Evolutionary conservation across 2,113 vertebrate genomes (phyloP).

Genomic region (Argyrosomus japonicus): DNA sequence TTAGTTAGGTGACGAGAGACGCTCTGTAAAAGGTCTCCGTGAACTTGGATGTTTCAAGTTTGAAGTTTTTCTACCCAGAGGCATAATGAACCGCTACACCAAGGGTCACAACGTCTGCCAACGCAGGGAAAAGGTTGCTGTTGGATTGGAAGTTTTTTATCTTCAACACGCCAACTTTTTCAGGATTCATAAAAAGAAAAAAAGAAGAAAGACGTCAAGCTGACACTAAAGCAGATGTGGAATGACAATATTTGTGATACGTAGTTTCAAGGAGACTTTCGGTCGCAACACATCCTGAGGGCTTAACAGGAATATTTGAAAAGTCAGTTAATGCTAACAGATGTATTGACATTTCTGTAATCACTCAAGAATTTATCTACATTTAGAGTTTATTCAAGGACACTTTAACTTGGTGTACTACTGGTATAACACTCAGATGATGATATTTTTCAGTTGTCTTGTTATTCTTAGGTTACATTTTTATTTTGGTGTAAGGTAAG

Average conservation of each 20-base stretch:
- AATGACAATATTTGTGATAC: neutral
- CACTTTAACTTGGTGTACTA: neutral
- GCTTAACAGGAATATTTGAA: neutral
- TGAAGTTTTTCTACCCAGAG: constrained; percentile 3
- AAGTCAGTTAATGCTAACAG: neutral
- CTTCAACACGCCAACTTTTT: constrained; percentile 26
- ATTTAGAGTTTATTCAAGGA: neutral
- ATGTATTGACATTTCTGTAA: neutral
- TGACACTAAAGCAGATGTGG: neutral
- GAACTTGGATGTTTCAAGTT: constrained; percentile 5
- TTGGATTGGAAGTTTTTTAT: constrained; percentile 15
- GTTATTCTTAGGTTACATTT: neutral
- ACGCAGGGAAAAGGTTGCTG: constrained; percentile 2
- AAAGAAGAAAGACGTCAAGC: neutral
- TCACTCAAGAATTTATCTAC: neutral
- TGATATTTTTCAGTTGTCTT: neutral
- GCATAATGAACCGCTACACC: constrained; percentile 4
- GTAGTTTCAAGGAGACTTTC: neutral
- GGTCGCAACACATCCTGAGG: neutral
- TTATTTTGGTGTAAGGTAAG: neutral
- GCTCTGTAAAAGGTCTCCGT: constrained; percentile 10
- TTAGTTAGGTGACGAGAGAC: neutral
- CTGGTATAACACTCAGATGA: neutral
- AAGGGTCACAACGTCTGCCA: constrained; percentile 6
- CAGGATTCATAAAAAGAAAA: neutral